Evolutionary conservation across 1,140 invertebrate genomes (phyloP).

Genomic region (Sarcophaga peregrina): DNA sequence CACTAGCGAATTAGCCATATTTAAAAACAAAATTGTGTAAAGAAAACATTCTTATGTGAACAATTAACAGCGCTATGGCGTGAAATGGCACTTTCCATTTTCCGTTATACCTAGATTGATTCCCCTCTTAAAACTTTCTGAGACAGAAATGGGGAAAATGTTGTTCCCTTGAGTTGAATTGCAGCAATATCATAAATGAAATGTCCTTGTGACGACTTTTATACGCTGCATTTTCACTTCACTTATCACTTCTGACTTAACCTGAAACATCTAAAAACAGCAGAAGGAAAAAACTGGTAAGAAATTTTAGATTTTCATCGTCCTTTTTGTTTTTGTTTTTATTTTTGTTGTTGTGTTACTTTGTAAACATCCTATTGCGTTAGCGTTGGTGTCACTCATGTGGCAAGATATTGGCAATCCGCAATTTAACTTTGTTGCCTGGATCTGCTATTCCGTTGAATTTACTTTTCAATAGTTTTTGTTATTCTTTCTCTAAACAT

Average conservation of each 20-base stretch:
- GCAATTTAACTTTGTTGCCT: slow-evolving; percentile 14
- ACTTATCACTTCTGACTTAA: slow-evolving; percentile 14
- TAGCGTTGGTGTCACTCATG: slow-evolving; percentile 11
- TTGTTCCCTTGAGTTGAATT: too few species aligned
- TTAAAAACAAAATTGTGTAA: too few species aligned
- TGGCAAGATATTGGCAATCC: slow-evolving; percentile 21
- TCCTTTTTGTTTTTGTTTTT: neutral
- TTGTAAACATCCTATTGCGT: slow-evolving; percentile 16
- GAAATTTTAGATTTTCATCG: too few species aligned
- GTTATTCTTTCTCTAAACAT: neutral
- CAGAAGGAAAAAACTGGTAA: neutral
- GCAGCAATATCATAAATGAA: neutral
- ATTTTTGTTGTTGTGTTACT: neutral
- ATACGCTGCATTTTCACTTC: neutral
- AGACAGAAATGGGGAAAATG: too few species aligned
- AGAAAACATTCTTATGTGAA: too few species aligned
- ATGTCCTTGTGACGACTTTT: slow-evolving; percentile 3
- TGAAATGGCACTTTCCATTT: too few species aligned
- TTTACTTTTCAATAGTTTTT: neutral
- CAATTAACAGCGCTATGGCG: too few species aligned
- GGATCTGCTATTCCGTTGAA: neutral
- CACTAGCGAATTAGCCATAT: too few species aligned
- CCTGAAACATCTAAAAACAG: neutral
- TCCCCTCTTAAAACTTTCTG: too few species aligned
- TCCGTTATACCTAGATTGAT: too few species aligned